Conservation (phyloP, 2,797 vertebrate species). For the Anomalospiza imberbis region DNA sequence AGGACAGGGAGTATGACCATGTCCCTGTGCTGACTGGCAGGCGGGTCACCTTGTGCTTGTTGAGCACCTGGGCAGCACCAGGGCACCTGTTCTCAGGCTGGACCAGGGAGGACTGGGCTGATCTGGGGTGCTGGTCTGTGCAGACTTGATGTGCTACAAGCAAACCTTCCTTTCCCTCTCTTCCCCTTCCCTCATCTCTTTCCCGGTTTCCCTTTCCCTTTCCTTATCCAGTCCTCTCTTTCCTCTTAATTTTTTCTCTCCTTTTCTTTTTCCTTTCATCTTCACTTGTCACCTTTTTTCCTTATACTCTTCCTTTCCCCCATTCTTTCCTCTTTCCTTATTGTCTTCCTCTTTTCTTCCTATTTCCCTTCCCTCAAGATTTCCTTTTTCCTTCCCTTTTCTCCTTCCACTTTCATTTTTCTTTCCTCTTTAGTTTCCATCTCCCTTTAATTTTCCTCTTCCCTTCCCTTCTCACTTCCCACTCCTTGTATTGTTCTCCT, state of each 20-base stretch:
- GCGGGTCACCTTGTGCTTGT: neutral
- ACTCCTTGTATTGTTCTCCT: neutral
- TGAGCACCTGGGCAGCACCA: neutral
- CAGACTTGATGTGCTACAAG: neutral
- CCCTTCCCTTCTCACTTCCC: neutral
- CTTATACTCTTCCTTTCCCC: neutral
- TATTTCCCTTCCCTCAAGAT: neutral
- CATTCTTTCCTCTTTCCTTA: neutral
- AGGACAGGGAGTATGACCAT: accelerated
- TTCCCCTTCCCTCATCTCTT: too few species aligned
- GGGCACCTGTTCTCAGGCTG: neutral
- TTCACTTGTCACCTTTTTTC: neutral
- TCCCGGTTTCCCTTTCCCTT: neutral
- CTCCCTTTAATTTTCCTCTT: neutral
- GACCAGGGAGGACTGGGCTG: accelerated
- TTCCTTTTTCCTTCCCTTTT: neutral
- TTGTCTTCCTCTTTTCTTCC: neutral
- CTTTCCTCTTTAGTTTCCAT: neutral
- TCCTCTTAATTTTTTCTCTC: neutral
- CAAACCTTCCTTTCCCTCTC: neutral
- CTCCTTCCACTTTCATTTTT: neutral
- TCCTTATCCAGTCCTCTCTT: neutral
- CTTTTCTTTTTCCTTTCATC: neutral
- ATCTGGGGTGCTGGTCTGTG: accelerated
- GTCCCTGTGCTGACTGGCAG: neutral